A percentile compares a stretch with the other conserved stretches of the same genome.
Conservation (phyloP, 2,888 invertebrate genomes). For the Sicus ferrugineus region DNA sequence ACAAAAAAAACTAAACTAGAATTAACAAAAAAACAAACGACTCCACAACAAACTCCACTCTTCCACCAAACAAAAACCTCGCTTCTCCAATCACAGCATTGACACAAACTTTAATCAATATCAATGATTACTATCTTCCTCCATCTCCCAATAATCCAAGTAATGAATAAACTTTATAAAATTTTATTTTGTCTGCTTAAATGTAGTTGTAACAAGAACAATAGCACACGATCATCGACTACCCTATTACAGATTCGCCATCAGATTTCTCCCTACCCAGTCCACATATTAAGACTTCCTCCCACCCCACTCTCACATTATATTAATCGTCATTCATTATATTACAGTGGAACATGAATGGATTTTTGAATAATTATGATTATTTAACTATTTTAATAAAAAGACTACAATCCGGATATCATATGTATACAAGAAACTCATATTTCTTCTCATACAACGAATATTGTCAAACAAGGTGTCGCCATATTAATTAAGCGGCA, state of each 20-base stretch:
- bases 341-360: constrained; percentile 28
- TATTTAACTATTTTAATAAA: constrained; percentile 8
- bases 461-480: not conserved
- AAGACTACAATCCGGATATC: constrained; percentile 7
- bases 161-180: too few relatives aligned
- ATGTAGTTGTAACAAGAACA: too few relatives aligned
- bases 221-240: too few relatives aligned
- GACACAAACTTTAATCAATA: not conserved
- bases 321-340: constrained; percentile 8
- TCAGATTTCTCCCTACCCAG: too few relatives aligned
- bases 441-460: not conserved
- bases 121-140: not conserved
- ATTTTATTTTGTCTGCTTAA: too few relatives aligned
- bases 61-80: not conserved
- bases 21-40: too few relatives aligned
- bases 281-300: too few relatives aligned
- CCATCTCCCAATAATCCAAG: not conserved
- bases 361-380: constrained; percentile 26
- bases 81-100: not conserved
- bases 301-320: too few relatives aligned
- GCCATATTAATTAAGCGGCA: not conserved
- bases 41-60: not conserved
- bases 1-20: too few relatives aligned
- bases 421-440: constrained; percentile 29
- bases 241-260: too few relatives aligned